These are phyloP conservation scores for Rhyzopertha dominica DNA, from an alignment of 1,140 invertebrate species.

Conservation along the genomic window DNA sequence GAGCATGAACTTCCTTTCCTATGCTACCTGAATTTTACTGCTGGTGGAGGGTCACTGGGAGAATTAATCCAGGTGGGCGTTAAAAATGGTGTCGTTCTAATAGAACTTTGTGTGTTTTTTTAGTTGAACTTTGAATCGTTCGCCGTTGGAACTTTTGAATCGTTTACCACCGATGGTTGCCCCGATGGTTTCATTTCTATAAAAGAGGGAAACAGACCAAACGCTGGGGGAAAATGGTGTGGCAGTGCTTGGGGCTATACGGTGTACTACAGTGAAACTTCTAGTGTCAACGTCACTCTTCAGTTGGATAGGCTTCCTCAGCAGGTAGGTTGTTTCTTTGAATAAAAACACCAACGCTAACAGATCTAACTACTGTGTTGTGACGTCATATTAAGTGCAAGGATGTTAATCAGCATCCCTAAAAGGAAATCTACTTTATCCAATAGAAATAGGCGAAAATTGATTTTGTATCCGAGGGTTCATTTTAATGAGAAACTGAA, in stretches of 20 bases:
- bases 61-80: slow-evolving; percentile 70
- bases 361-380: too few relatives aligned
- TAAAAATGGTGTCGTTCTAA: too few relatives aligned
- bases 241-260: slow-evolving; percentile 79
- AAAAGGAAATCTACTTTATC: too few relatives aligned
- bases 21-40: slow-evolving; percentile 75
- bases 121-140: slow-evolving; percentile 73
- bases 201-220: slow-evolving; percentile 62
- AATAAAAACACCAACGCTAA: too few relatives aligned
- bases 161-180: slow-evolving; percentile 71
- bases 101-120: slow-evolving; percentile 33
- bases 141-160: slow-evolving; percentile 67
- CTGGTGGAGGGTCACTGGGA: slow-evolving; percentile 62
- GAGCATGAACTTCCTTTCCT: slow-evolving; percentile 71
- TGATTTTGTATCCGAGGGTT: too few relatives aligned
- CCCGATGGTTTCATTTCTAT: slow-evolving; percentile 78
- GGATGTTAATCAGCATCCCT: too few relatives aligned
- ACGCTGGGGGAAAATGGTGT: slow-evolving; percentile 76
- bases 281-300: slow-evolving; percentile 70
- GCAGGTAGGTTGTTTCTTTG: slow-evolving; percentile 52
- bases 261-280: slow-evolving; percentile 78
- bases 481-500: too few relatives aligned
- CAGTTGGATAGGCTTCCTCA: slow-evolving; percentile 64
- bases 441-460: too few relatives aligned
- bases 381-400: too few relatives aligned